Base-by-base conservation (phyloP, 2,113 vertebrate genomes). In the Sphaerodactylus townsendi region DNA sequence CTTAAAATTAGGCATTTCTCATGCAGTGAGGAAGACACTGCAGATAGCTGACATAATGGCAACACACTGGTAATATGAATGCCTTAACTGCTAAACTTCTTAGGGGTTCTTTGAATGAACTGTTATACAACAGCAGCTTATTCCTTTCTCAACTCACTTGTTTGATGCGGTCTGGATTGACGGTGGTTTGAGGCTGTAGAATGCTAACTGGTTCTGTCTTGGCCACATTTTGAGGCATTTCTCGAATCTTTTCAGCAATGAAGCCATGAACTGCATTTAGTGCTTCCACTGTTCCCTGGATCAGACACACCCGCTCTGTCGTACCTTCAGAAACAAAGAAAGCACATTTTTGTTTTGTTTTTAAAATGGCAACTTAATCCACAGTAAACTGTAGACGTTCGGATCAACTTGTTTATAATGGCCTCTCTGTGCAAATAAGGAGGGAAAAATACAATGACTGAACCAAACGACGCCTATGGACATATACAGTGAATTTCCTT, bases 201-300 rank as follows among this genome's bases (percentile, higher is more conserved):
- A 99, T 99, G 97, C 98, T 99, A 97, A 99, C 99, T 44, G 99
- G 98, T 85, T 99, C 99, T 37, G 98, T 98, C 96, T 99, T 99
- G 95, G 98, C 98, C 95, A 98, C 97, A 85, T 98, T 99, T 95
- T 99, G 98, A 91, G 99, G 99, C 99, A 99, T 99, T 97, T 99
- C 99, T 23, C 99, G 98, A 91, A 99, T 99, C 95, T 99, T 99
- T 96, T 99, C 99, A 37, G 98, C 98, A 85, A 99, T 99, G 95
- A 99, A 99, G 96, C 98, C 98, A 96, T 99, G 98, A 92, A 99
- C 99, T 59, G 98, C 98, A 94, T 99, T 99, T 90, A 99, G 96
- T 75, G 99, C 98, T 97, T 99, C 99, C 35, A 99, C 98, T 80
- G 98, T 99, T 95, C 99, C 99, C 96, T 99, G 99, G 96, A 99